These are phyloP conservation scores for Baronia brevicornis DNA, from an alignment of 2,888 invertebrate genomes.

Conservation along the genomic window DNA sequence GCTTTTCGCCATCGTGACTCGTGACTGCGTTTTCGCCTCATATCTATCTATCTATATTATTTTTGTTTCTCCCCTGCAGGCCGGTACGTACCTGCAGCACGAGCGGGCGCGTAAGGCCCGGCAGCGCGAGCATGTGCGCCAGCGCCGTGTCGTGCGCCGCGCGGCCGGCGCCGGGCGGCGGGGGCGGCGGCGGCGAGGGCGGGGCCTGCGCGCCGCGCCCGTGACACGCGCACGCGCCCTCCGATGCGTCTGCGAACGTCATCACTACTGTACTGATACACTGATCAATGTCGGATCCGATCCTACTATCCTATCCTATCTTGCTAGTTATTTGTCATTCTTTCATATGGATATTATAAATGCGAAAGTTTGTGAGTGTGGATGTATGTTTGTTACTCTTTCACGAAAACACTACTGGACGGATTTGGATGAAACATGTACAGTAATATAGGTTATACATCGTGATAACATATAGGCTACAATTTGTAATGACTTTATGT, in stretches of 20 bases:
- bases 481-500: too few species aligned
- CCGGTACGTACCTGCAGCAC: slow-evolving; percentile 78
- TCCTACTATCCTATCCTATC: neutral
- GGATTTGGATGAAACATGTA: too few species aligned
- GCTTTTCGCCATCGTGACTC: too few species aligned
- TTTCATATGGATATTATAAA: neutral
- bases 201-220: slow-evolving; percentile 1
- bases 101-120: slow-evolving; percentile 83
- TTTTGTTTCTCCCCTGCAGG: too few species aligned
- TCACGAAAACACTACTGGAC: too few species aligned
- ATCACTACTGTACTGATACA: too few species aligned
- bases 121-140: slow-evolving; percentile 87
- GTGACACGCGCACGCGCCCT: slow-evolving; percentile 50
- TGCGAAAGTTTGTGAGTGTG: too few species aligned
- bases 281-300: neutral
- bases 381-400: too few species aligned
- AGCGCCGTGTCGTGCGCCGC: slow-evolving; percentile 77
- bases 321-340: neutral
- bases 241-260: slow-evolving; percentile 33
- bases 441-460: too few species aligned
- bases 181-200: slow-evolving; percentile 2
- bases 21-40: too few species aligned
- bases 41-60: too few species aligned
- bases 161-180: slow-evolving; percentile 15
- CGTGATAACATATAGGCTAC: too few species aligned